Percentiles rank a stretch among this genome's conserved stretches.
Evolutionary conservation across 1,140 invertebrate genomes (phyloP).

Genomic region (Nasonia giraulti): DNA sequence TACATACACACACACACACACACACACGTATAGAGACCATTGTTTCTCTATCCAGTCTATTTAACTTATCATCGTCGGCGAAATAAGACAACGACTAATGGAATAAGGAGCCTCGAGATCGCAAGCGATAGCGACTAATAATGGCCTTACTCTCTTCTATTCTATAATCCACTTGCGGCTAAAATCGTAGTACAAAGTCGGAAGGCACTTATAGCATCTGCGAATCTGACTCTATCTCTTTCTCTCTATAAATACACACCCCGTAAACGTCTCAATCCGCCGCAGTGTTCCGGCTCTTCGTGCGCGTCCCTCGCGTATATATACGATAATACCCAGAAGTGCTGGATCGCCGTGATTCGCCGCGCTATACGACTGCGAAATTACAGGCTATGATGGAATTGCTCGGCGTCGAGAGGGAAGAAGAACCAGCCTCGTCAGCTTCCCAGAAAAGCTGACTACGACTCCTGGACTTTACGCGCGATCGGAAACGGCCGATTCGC

Average conservation of each 20-base stretch:
- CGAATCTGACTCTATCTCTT: too few relatives aligned
- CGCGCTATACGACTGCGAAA: not conserved
- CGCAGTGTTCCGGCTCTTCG: too few relatives aligned
- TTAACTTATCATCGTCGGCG: not conserved
- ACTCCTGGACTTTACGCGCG: not conserved
- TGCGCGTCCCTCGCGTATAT: too few relatives aligned
- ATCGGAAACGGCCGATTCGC: slow-evolving; percentile 36
- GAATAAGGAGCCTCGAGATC: too few relatives aligned
- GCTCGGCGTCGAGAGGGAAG: not conserved
- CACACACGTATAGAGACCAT: too few relatives aligned
- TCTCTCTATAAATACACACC: too few relatives aligned
- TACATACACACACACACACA: not conserved
- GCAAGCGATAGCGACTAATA: not conserved
- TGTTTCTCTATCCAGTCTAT: not conserved
- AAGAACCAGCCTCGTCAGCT: not conserved
- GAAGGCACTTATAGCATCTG: too few relatives aligned
- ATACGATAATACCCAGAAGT: not conserved
- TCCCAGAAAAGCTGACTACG: not conserved
- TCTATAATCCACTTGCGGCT: not conserved
- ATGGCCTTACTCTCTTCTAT: not conserved
- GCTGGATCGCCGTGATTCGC: not conserved
- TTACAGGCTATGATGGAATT: not conserved
- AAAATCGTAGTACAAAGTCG: too few relatives aligned
- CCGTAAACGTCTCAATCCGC: too few relatives aligned
- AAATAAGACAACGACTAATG: not conserved